A percentile compares a stretch with the other conserved stretches of the same genome.
phyloP scores from a whole-genome alignment of 2,888 invertebrate species.

The Drosophila algonquin region DNA sequence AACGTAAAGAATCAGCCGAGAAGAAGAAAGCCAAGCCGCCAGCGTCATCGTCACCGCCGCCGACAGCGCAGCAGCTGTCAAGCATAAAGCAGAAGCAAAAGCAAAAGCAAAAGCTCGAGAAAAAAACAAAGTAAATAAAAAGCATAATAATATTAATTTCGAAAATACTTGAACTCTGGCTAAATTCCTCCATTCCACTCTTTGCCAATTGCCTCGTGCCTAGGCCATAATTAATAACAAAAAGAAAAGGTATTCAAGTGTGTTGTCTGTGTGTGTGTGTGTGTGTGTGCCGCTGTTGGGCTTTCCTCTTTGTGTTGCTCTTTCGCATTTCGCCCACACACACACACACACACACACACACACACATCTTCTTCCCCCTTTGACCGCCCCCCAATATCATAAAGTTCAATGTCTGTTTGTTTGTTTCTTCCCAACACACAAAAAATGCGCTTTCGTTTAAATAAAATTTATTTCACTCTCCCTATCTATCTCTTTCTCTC shows the following conservation, averaged over 20 bases:
- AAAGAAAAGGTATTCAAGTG: constrained; percentile 5
- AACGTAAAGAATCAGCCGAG: constrained; percentile 35
- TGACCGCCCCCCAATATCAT: constrained; percentile 31
- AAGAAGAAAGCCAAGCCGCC: constrained; percentile 24
- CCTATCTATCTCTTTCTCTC: constrained; percentile 8
- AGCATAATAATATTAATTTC: constrained; percentile 43
- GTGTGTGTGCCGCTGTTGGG: constrained; percentile 1
- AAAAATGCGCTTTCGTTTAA: constrained; percentile 47
- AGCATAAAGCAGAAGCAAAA: constrained; percentile 27
- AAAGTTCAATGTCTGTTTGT: constrained; percentile 72
- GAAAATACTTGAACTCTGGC: constrained; percentile 19
- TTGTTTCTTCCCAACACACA: constrained; percentile 23
- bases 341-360: constrained; percentile 31
- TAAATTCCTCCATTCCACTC: constrained; percentile 4
- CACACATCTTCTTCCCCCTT: too few species aligned
- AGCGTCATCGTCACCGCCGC: constrained; percentile 17
- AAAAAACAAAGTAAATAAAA: constrained; percentile 67
- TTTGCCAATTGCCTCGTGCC: background rate
- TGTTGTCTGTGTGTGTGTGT: constrained; percentile 37
- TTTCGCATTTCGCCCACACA: constrained; percentile 53
- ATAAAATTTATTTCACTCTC: constrained; percentile 54
- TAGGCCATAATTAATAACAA: constrained; percentile 48
- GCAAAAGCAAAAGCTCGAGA: constrained; percentile 17
- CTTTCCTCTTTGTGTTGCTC: constrained; percentile 31
- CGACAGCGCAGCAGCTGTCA: constrained; percentile 54